Percentiles rank a stretch among this genome's conserved stretches.
phyloP scores from a whole-genome alignment of 2,113 vertebrate species.

The Canis aureus region DNA sequence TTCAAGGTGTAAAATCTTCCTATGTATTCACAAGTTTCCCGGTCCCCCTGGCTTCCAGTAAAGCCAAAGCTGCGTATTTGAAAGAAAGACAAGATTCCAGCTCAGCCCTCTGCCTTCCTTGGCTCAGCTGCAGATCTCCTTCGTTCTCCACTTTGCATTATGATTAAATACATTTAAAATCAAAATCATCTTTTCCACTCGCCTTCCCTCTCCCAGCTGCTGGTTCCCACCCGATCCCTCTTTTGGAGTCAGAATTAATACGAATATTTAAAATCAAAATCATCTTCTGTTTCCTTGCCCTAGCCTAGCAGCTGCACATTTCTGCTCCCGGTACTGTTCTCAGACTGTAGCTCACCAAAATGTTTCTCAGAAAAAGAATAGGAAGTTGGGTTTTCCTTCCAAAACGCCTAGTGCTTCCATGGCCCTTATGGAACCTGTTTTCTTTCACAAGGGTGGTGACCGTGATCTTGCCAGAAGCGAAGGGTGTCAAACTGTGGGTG shows the following conservation, averaged over 20 bases:
- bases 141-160: constrained; percentile 51
- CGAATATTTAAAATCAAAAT: constrained; percentile 81
- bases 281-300: constrained; percentile 76
- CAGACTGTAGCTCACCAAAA: constrained; percentile 60
- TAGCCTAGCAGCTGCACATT: constrained; percentile 84
- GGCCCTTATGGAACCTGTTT: constrained; percentile 48
- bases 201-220: constrained; percentile 84
- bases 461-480: not conserved
- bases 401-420: constrained; percentile 15
- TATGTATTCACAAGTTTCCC: constrained; percentile 35
- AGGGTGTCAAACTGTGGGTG: not conserved
- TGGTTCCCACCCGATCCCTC: constrained; percentile 83
- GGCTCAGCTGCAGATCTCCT: constrained; percentile 81
- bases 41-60: not conserved
- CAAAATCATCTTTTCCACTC: constrained; percentile 85
- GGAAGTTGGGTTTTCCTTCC: constrained; percentile 55
- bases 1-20: constrained; percentile 53
- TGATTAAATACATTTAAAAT: constrained; percentile 84
- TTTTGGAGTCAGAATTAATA: constrained; percentile 84
- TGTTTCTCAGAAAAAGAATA: constrained; percentile 77
- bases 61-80: constrained; percentile 53
- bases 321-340: constrained; percentile 67
- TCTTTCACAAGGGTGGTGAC: not conserved
- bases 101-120: not conserved
- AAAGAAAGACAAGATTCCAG: constrained; percentile 61